Evolutionary conservation across 2,113 vertebrate species (phyloP).

Genomic region (Paratilapia polleni): DNA sequence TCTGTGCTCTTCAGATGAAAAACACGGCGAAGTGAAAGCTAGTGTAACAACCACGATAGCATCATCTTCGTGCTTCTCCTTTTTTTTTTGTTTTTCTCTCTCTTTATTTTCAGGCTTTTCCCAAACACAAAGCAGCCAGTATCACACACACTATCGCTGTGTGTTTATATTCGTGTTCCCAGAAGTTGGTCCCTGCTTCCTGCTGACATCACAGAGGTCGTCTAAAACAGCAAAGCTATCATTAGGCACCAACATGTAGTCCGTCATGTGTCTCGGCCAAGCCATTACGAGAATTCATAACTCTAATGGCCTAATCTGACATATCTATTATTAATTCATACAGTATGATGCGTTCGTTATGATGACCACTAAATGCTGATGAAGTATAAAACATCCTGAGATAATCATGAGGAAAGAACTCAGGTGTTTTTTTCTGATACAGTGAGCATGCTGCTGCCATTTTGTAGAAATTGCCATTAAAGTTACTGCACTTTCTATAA

Average conservation of each 20-base stretch:
- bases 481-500: rapidly evolving
- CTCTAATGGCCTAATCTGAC: neutral
- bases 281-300: neutral
- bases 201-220: neutral
- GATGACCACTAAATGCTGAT: neutral
- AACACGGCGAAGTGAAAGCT: no score
- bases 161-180: neutral
- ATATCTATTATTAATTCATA: neutral
- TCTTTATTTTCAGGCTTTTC: neutral
- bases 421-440: no score
- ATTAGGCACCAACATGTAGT: rapidly evolving
- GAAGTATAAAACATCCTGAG: neutral
- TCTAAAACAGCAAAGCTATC: neutral
- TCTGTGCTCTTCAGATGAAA: no score
- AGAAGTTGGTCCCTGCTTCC: neutral
- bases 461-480: no score
- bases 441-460: no score
- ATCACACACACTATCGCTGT: rapidly evolving
- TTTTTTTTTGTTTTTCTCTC: neutral
- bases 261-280: neutral
- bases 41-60: no score
- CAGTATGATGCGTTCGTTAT: neutral
- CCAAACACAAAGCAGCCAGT: rapidly evolving
- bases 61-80: neutral
- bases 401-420: neutral